Evolutionary conservation across 2,888 invertebrate genomes (phyloP), one percentile per base, ranked within the genome.

Genomic region (Drosophila nr. perissopoda): DNA sequence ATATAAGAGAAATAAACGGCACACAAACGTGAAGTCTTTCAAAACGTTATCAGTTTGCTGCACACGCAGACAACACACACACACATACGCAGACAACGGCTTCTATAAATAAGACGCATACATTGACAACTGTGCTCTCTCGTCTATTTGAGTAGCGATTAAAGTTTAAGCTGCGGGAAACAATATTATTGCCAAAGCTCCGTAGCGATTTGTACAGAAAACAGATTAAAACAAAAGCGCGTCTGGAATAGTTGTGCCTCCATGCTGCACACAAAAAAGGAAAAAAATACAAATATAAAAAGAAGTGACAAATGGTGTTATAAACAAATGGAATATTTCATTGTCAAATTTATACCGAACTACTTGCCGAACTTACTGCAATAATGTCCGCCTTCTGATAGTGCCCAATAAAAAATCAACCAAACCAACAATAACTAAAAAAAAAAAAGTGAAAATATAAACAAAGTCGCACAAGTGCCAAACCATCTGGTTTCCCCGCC

Each of bases 381-480:
- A 75, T 73, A 82, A 87, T 85, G 89, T 78, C 52, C 63, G 70
- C 67, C 64, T 70, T 88, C 69, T 88, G 87, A 88, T 83, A 88
- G 87, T 81, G 89, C 73, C 69, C 21, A 31, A 66, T 56, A 31
- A 42, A 29, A 31, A 60, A 33, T 60, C 29, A 31, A 42, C 8
- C 57, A 51, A 21, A 38, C 11, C 53, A 54, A 18, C n/a, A 40
- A 16, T 13, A 62, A 49, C 36, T 33, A 31, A 60, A 27, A 29
- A 16, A 42, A 48, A 21, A 34, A 6, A 10, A 53, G 62, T 65
- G 53, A 48, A 52, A 27, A 53, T 59, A 65, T 54, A 56, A 48
- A 58, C 51, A 71, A 78, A 71, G 51, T 61, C 71, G 49, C 68
- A 77, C 52, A 72, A 81, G 74, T 74, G 74, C 66, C 62, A 64